Evolutionary conservation across 2,797 vertebrate species (phyloP).

Genomic region (Monodelphis domestica): DNA sequence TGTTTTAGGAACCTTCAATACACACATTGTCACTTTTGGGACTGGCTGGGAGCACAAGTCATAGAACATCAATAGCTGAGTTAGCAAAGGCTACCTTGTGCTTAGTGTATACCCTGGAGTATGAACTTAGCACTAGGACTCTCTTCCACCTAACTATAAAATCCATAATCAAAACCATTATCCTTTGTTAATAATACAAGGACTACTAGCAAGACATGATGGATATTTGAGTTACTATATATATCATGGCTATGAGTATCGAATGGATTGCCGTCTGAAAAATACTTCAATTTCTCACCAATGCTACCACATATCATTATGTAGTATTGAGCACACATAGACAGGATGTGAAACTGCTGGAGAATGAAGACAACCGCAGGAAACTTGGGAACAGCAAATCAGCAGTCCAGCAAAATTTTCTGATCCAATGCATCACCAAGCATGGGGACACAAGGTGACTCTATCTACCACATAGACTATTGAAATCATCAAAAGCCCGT

Average conservation of each 20-base stretch:
- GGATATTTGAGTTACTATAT: background rate
- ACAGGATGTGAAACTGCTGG: background rate
- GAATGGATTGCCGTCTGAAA: background rate
- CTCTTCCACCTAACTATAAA: background rate
- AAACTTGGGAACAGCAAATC: background rate
- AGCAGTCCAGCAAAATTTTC: background rate
- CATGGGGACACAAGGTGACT: background rate
- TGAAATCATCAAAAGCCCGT: background rate
- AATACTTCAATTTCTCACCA: background rate
- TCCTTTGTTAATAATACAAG: background rate
- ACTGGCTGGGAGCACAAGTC: background rate
- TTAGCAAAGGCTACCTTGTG: background rate
- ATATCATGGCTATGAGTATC: background rate
- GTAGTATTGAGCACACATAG: background rate
- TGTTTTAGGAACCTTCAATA: background rate
- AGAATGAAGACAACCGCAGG: background rate
- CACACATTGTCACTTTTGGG: background rate
- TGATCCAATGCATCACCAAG: background rate
- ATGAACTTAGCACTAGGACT: background rate
- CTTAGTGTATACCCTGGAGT: background rate
- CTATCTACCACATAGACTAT: background rate
- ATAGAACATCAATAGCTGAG: background rate
- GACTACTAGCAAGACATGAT: background rate
- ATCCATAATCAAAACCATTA: background rate
- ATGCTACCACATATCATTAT: too few relatives aligned